These are phyloP conservation scores for Rissa tridactyla DNA, from an alignment of 2,113 vertebrate genomes.

Conservation along the genomic window DNA sequence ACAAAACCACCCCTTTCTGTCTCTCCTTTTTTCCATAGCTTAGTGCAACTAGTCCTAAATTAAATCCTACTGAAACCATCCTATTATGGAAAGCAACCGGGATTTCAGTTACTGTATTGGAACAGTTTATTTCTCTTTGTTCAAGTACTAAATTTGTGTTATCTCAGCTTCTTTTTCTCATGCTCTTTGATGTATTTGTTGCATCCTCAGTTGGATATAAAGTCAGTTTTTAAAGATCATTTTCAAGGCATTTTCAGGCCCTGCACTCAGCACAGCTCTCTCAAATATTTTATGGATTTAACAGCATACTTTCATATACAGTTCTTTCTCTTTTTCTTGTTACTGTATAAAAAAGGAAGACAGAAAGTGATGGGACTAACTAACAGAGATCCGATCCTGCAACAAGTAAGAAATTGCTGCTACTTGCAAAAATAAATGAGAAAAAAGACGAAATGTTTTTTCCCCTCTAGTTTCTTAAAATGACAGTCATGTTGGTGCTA, in stretches of 20 bases:
- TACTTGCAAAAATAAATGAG: neutral
- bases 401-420: neutral
- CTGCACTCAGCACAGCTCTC: neutral
- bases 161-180: neutral
- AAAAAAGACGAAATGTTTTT: neutral
- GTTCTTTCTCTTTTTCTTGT: neutral
- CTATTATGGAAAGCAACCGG: neutral
- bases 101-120: neutral
- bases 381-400: neutral
- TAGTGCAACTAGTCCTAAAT: neutral
- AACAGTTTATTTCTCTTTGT: neutral
- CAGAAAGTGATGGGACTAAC: neutral
- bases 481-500: neutral
- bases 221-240: neutral
- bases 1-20: neutral
- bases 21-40: neutral
- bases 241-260: neutral
- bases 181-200: neutral
- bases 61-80: neutral
- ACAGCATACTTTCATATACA: neutral
- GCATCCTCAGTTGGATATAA: neutral
- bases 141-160: neutral
- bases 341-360: neutral
- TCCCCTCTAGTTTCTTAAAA: neutral
- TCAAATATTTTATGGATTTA: neutral